Conservation (phyloP, 2,797 vertebrate species). For the Coregonus sp. region DNA sequence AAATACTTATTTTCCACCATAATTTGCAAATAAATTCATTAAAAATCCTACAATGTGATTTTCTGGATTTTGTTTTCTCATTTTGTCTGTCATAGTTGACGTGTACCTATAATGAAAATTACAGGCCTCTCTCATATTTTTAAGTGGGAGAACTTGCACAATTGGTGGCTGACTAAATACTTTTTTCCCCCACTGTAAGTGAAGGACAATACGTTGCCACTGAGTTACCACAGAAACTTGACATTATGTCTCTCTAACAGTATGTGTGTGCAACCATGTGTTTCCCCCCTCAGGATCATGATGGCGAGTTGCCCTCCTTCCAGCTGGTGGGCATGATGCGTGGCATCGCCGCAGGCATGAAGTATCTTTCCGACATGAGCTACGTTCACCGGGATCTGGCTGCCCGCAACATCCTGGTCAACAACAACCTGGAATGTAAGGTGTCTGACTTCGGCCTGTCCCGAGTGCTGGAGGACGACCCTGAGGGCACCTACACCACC, state of each 20-base stretch:
- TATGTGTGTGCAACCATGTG: not conserved
- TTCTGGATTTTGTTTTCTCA: no score
- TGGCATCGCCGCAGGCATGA: conserved; percentile 93
- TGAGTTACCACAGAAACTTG: not conserved
- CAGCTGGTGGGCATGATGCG: conserved; percentile 95
- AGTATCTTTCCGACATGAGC: conserved; percentile 96
- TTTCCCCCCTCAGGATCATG: conserved; percentile 76
- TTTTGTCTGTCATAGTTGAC: no score
- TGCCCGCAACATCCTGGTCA: conserved; percentile 94
- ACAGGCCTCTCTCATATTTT: no score
- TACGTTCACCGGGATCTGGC: conserved; percentile 96
- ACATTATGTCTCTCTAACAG: not conserved
- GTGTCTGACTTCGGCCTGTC: conserved; percentile 97
- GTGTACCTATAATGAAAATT: no score
- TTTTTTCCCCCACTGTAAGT: not conserved
- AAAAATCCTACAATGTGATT: no score
- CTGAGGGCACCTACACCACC: conserved; percentile 96
- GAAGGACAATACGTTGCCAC: not conserved
- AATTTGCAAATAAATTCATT: no score
- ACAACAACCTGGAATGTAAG: conserved; percentile 92
- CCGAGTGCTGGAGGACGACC: conserved; percentile 91
- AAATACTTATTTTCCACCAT: no score
- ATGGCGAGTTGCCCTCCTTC: conserved; percentile 86
- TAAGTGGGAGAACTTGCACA: no score
- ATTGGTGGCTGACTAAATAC: no score